Percentiles rank a stretch among this genome's conserved stretches.
Evolutionary conservation across 2,113 vertebrate species (phyloP).

Genomic region (Anoura caudifer): DNA sequence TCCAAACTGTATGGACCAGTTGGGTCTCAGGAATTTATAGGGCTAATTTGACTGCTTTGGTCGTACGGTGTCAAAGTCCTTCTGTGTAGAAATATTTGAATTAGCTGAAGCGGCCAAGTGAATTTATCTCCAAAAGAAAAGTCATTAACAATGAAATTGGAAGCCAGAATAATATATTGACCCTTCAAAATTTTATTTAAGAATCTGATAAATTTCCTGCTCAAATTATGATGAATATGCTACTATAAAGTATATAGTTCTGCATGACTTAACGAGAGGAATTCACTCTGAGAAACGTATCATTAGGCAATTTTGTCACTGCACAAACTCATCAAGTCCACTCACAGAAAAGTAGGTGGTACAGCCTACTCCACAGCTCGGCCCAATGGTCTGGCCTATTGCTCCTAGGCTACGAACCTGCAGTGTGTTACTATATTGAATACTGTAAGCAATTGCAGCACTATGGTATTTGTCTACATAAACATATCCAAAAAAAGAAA

Average conservation of each 20-base stretch:
- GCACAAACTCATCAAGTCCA: neutral
- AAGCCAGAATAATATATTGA: neutral
- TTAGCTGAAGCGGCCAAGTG: neutral
- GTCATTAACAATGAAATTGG: neutral
- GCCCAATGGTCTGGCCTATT: neutral
- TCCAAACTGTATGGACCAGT: neutral
- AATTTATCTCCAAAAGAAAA: neutral
- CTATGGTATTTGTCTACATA: neutral
- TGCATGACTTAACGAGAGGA: neutral
- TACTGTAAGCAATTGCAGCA: neutral
- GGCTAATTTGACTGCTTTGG: neutral
- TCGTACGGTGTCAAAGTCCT: neutral
- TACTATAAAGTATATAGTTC: neutral
- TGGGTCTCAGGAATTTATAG: neutral
- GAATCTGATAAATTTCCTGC: neutral
- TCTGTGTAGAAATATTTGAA: neutral
- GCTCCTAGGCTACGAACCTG: neutral
- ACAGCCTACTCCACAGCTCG: neutral
- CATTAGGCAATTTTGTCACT: neutral
- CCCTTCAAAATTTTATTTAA: neutral
- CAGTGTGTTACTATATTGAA: neutral
- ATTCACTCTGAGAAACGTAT: neutral
- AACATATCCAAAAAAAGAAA: neutral
- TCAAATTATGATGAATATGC: neutral
- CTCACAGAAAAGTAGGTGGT: neutral